phyloP scores from a whole-genome alignment of 2,113 vertebrate species.

The Labeo rohita region DNA sequence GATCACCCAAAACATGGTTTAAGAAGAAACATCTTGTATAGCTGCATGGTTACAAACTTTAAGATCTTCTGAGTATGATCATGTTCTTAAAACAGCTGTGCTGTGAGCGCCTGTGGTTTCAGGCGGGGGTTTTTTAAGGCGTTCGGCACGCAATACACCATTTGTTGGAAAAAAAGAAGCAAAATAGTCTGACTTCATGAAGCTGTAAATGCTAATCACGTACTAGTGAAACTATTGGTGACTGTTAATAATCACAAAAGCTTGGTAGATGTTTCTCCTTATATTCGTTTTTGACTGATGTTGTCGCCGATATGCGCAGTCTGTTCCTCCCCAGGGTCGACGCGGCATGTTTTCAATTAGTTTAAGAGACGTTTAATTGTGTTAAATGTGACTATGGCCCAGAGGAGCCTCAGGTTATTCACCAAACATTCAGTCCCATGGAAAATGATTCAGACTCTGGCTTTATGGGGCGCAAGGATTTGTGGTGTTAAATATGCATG shows the following conservation, averaged over 20 bases:
- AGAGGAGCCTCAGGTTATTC: not conserved
- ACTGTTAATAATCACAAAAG: not conserved
- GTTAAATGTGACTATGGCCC: not conserved
- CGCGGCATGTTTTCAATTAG: not conserved
- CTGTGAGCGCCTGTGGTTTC: not conserved
- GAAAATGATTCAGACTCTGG: not conserved
- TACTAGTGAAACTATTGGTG: not conserved
- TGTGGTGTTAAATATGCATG: not conserved
- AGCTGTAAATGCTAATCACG: not conserved
- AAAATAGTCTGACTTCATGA: not conserved
- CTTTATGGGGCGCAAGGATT: not conserved
- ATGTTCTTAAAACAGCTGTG: not conserved
- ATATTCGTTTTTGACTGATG: not conserved
- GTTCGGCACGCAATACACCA: not conserved
- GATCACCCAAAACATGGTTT: not conserved
- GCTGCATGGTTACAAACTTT: not conserved
- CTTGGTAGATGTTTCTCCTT: not conserved
- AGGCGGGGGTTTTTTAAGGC: not conserved
- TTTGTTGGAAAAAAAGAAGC: not conserved
- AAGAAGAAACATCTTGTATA: not conserved
- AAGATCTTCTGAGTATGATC: not conserved
- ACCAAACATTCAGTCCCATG: not conserved
- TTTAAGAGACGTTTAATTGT: conserved; percentile 18
- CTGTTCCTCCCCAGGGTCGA: conserved; percentile 2
- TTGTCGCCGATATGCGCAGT: not conserved